Conservation (phyloP, 2,113 vertebrate species). For the Dinomys branickii region DNA sequence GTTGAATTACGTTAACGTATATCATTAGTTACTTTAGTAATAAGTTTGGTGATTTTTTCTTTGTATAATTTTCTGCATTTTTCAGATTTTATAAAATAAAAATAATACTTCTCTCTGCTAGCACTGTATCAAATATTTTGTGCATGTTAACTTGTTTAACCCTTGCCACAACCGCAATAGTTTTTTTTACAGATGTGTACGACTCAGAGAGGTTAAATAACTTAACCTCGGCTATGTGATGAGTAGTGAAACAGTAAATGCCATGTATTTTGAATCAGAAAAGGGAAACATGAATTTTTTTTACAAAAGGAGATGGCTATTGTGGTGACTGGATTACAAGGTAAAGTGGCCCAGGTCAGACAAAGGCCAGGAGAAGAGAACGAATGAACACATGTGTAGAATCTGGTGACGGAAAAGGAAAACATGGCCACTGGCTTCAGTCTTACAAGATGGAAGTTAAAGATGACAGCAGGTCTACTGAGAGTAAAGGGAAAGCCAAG, state of each 20-base stretch:
- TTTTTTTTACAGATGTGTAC: neutral
- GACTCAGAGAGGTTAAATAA: neutral
- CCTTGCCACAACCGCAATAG: neutral
- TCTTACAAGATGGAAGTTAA: neutral
- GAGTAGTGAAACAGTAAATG: neutral
- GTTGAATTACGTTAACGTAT: neutral
- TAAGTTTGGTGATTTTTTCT: neutral
- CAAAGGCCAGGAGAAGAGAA: neutral
- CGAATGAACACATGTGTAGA: neutral
- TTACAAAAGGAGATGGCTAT: neutral
- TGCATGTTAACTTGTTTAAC: neutral
- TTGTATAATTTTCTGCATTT: neutral
- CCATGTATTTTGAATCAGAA: neutral
- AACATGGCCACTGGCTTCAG: neutral
- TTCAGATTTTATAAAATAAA: conserved; percentile 51
- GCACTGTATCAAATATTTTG: neutral
- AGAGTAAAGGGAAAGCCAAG: neutral
- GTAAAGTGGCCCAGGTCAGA: neutral
- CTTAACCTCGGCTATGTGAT: neutral
- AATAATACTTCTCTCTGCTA: neutral
- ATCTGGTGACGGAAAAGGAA: neutral
- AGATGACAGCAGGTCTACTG: neutral
- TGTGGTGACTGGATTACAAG: neutral
- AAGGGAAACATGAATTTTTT: neutral
- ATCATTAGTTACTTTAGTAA: conserved; percentile 18